Evolutionary conservation across 2,797 vertebrate species (phyloP), one percentile per base, ranked within the genome.

Genomic region (Nyctalus aviator): DNA sequence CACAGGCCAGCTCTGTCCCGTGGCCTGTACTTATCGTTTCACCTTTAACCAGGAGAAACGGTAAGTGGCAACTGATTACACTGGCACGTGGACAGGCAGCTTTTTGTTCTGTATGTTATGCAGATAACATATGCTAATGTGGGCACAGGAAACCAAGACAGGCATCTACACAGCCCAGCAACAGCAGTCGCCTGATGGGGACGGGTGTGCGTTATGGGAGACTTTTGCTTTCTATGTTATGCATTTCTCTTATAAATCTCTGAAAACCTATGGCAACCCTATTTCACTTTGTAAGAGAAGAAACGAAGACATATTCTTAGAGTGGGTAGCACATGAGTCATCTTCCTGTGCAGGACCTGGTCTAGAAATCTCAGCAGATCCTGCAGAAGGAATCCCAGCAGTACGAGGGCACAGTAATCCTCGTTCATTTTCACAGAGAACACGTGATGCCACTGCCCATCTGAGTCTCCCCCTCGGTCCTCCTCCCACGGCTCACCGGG

Each of bases 241-340:
- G 62, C 1, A 10, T 57, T 27, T 71, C 62, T 91, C 32, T 48
- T 27, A 81, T 53, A 77, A 79, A 83, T 92, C 78, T 81, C 94
- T 94, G 55, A 88, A 88, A 93, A 88, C 41, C 44, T 85, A 53
- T 32, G 89, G 79, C 21, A 78, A 75, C 41, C 57, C 14, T 75
- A 78, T 66, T 82, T 92, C 72, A 95, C 77, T 92, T 59, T 87
- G 75, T 82, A 59, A 81, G 1, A 84, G 44, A 92, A 95, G 82
- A 90, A 93, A 88, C 69, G 72, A 83, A 86, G 87, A 66, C 27
- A 75, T 94, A 84, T 94, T 87, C 90, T 79, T 72, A 25, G 27
- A 88, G 23, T 30, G 48, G 69, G 62, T 30, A 87, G 71, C 35
- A 27, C 13, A 50, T 69, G 73, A 88, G 53, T 93, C 90, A 95